These are phyloP conservation scores for Herpetotheres cachinnans DNA, from an alignment of 2,113 vertebrate genomes.

Conservation along the genomic window DNA sequence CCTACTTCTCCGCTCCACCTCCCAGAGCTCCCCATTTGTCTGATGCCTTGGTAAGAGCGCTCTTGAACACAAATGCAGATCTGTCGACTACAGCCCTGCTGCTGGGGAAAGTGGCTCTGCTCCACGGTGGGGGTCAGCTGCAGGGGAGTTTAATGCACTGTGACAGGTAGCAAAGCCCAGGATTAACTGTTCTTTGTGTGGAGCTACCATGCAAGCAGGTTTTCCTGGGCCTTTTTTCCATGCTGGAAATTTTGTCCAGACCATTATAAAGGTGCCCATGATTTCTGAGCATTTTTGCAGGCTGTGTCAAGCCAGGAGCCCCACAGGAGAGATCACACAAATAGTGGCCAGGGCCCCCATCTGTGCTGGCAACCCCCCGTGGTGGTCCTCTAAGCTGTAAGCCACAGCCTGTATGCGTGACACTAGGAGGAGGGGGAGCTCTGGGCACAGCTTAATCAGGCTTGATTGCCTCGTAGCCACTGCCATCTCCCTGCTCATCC, in stretches of 20 bases:
- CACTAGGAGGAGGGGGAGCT: background rate
- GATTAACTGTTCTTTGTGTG: constrained; percentile 32
- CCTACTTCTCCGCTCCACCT: background rate
- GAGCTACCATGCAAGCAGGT: background rate
- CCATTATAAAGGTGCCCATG: background rate
- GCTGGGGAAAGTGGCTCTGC: background rate
- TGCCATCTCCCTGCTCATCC: background rate
- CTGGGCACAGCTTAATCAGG: background rate
- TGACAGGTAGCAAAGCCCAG: constrained; percentile 35
- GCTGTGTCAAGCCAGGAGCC: background rate
- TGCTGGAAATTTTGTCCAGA: background rate
- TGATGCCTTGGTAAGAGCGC: background rate
- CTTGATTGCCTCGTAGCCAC: background rate
- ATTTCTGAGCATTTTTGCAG: background rate
- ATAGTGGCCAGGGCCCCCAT: background rate
- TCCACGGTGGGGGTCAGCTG: background rate
- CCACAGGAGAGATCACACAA: background rate
- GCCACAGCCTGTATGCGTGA: background rate
- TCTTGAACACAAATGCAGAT: background rate
- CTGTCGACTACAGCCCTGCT: background rate
- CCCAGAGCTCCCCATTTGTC: background rate
- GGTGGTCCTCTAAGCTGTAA: background rate
- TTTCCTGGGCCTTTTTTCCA: background rate
- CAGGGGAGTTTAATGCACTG: background rate
- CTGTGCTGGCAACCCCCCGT: background rate